These are phyloP conservation scores for Knipowitschia caucasica DNA, from an alignment of 2,797 vertebrate species.

Conservation along the genomic window DNA sequence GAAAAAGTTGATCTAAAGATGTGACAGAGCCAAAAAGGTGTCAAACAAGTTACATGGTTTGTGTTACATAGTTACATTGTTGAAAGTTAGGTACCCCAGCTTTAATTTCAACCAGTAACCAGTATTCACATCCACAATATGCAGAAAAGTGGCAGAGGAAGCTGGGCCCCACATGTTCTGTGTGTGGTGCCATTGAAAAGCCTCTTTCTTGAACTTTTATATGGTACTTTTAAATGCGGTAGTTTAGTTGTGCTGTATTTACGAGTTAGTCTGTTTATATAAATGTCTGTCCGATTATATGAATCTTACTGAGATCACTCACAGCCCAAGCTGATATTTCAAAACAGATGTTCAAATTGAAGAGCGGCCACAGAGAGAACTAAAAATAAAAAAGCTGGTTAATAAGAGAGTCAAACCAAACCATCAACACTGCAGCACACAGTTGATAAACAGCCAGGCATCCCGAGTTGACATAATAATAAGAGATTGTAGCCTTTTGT, in stretches of 20 bases:
- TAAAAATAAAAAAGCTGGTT: conserved; percentile 64
- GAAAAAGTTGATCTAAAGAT: too few species aligned
- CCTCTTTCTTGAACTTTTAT: conserved; percentile 14
- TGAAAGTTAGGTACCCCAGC: too few species aligned
- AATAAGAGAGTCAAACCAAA: conserved; percentile 51
- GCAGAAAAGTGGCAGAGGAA: too few species aligned
- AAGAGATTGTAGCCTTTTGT: neutral
- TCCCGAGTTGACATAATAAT: neutral
- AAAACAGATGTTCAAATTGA: conserved; percentile 63
- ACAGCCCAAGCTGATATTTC: conserved; percentile 46
- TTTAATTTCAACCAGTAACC: too few species aligned
- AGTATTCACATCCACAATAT: too few species aligned
- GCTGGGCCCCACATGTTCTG: conserved; percentile 21
- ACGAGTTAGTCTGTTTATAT: too few species aligned
- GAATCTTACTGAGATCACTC: too few species aligned
- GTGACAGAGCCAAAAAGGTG: too few species aligned
- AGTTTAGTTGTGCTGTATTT: too few species aligned
- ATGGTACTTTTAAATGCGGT: too few species aligned
- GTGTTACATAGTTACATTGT: too few species aligned
- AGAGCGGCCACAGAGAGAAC: conserved; percentile 50
- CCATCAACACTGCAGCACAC: conserved; percentile 29
- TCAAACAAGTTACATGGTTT: too few species aligned
- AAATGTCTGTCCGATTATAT: neutral
- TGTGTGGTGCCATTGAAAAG: conserved; percentile 22
- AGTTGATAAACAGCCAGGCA: conserved; percentile 21